Conservation (phyloP, 64 coral and sea anemone species). For the Porites australiensis region DNA sequence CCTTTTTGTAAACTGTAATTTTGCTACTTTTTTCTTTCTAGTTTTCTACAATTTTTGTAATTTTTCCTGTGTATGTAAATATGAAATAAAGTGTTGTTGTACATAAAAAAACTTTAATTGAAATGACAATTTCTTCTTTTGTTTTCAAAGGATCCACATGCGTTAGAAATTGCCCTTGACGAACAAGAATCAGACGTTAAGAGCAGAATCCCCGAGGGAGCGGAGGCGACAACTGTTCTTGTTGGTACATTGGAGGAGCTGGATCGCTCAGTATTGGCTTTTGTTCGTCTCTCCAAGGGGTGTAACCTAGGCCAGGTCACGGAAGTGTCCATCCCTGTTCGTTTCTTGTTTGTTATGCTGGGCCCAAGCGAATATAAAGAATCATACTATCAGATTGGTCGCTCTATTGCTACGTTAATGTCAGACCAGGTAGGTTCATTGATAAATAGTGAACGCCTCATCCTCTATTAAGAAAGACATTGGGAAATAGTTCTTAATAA, state of each 20-base stretch:
- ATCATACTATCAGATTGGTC: constrained; percentile 82
- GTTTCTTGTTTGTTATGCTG: constrained; percentile 82
- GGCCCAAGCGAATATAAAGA: constrained; percentile 78
- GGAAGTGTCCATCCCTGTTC: constrained; percentile 82
- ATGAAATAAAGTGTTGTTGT: no score
- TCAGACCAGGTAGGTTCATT: constrained; percentile 74
- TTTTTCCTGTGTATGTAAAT: no score
- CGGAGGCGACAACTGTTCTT: constrained; percentile 86
- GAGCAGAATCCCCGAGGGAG: constrained; percentile 72
- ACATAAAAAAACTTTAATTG: neutral
- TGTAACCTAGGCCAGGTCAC: constrained; percentile 63
- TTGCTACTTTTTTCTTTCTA: no score
- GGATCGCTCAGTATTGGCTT: constrained; percentile 76
- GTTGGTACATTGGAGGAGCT: constrained; percentile 91
- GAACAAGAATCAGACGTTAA: constrained; percentile 83
- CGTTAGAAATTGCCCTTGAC: constrained; percentile 12
- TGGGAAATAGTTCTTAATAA: no score
- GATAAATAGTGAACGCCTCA: neutral
- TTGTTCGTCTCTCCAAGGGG: constrained; percentile 85
- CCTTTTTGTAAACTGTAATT: no score
- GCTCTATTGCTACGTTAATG: constrained; percentile 89
- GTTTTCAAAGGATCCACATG: neutral
- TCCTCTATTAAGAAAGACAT: no score
- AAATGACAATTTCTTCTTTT: neutral
- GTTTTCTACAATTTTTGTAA: no score